phyloP scores from a whole-genome alignment of 1,140 invertebrate species.

The Micrasema longulum region DNA sequence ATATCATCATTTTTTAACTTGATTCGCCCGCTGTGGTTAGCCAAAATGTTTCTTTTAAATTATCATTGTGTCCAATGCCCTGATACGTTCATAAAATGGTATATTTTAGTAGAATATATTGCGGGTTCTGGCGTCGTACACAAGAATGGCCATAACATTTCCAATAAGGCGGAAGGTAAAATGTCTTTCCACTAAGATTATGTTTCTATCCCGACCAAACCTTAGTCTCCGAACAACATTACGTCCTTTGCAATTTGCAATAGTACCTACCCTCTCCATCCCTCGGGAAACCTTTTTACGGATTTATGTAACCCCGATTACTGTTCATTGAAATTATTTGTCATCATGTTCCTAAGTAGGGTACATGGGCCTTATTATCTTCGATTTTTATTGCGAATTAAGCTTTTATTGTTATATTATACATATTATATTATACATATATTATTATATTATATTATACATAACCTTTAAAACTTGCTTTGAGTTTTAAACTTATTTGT shows the following conservation, averaged over 20 bases:
- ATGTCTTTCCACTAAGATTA: conserved; percentile 44
- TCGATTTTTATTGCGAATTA: too few species aligned
- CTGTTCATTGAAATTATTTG: conserved; percentile 24
- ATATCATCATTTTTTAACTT: too few species aligned
- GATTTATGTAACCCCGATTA: conserved; percentile 26
- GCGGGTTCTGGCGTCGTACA: conserved; percentile 36
- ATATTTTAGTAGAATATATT: conserved; percentile 31
- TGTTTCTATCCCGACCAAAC: conserved; percentile 39
- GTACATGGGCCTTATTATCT: background rate
- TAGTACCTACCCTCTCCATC: conserved; percentile 10
- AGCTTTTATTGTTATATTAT: too few species aligned
- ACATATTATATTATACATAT: too few species aligned
- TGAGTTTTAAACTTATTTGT: too few species aligned
- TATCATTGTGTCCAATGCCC: background rate
- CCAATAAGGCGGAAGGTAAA: conserved; percentile 51
- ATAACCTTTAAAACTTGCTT: too few species aligned
- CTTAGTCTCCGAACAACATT: conserved; percentile 23
- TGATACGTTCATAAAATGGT: conserved; percentile 12
- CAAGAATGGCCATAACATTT: conserved; percentile 45
- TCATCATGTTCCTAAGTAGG: conserved; percentile 1
- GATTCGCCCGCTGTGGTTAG: background rate
- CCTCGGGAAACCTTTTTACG: conserved; percentile 22
- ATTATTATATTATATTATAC: too few species aligned
- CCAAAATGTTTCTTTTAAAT: conserved; percentile 6
- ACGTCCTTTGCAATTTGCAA: conserved; percentile 33